Evolutionary conservation across 2,797 vertebrate genomes (phyloP), one percentile per base, ranked within the genome.

Genomic region (Leptatherina wallacei): DNA sequence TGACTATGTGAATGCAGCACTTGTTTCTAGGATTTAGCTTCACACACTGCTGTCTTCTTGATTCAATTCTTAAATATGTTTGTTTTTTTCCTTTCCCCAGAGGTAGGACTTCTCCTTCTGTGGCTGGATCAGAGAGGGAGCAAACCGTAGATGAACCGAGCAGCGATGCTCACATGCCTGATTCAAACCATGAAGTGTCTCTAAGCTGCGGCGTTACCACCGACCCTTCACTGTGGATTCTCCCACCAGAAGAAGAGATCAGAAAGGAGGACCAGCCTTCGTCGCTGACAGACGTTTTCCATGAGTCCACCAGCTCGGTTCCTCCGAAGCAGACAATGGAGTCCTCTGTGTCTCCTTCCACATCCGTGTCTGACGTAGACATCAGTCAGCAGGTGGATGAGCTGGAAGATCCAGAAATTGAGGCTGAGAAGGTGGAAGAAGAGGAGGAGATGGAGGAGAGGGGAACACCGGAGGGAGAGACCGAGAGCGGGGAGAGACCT

Each of bases 171-270:
- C 59, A 24, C 2, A 51, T 32, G 0, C 58, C 78, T 4, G 73
- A 84, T 32, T 69, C 85, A 24, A 72, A 59, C 65, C 87, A 89
- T 0, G 92, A 94, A 70, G 92, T 94, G 44, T 85, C 87, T 61
- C 78, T 95, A 60, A 90, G 88, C 84, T 90, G 86, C 13, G 93
- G 93, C 0, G 77, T 94, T 44, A 94, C 93, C 47, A 94, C 92
- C 4, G 92, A 94, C 69, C 91, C 91, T 11, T 90, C 83, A 0
- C 80, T 92, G 32, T 94, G 93, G 92, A 69, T 78, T 9, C 63
- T 84, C 36, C 58, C 81, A 4, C 59, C 83, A 18, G 87, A 90
- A 20, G 78, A 81, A 6, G 85, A 82, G 14, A 33, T 78, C 57
- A 58, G 77, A 63, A 69, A 77, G 7, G 82, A 89, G 14, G 66